Percentiles rank a stretch among this genome's conserved stretches.
Evolutionary conservation across 2,888 invertebrate species (phyloP).

Genomic region (Minunthozetes semirufus): DNA sequence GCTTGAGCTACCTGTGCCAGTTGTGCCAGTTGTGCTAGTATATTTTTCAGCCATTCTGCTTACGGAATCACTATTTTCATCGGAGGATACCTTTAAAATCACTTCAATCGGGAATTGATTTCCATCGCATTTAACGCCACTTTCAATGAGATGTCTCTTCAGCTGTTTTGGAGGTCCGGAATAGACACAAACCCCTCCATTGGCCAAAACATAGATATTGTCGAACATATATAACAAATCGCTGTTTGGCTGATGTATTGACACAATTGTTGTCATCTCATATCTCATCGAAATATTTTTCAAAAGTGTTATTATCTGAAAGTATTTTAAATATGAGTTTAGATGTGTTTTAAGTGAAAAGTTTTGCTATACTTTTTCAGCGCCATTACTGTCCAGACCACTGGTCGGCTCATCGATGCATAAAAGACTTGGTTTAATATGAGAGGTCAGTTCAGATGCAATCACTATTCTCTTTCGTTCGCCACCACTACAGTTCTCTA

Average conservation of each 20-base stretch:
- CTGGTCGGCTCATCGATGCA: not conserved
- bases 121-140: not conserved
- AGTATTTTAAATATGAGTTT: too few relatives aligned
- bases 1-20: too few relatives aligned
- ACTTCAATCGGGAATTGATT: not conserved
- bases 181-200: constrained; percentile 36
- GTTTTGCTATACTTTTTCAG: not conserved
- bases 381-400: not conserved
- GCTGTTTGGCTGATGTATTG: constrained; percentile 38
- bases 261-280: constrained; percentile 7
- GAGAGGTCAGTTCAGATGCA: not conserved
- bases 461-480: not conserved
- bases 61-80: too few relatives aligned
- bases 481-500: not conserved
- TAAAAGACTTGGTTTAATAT: not conserved
- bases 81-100: too few relatives aligned
- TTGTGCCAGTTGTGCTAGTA: too few relatives aligned
- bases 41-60: too few relatives aligned
- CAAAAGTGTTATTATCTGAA: not conserved
- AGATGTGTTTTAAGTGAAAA: too few relatives aligned
- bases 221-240: constrained; percentile 35
- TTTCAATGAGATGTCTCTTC: not conserved
- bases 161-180: constrained; percentile 29
- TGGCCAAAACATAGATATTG: constrained; percentile 35
- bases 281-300: not conserved